Conservation (phyloP, 2,888 invertebrate species). For the Pimpla rufipes region DNA sequence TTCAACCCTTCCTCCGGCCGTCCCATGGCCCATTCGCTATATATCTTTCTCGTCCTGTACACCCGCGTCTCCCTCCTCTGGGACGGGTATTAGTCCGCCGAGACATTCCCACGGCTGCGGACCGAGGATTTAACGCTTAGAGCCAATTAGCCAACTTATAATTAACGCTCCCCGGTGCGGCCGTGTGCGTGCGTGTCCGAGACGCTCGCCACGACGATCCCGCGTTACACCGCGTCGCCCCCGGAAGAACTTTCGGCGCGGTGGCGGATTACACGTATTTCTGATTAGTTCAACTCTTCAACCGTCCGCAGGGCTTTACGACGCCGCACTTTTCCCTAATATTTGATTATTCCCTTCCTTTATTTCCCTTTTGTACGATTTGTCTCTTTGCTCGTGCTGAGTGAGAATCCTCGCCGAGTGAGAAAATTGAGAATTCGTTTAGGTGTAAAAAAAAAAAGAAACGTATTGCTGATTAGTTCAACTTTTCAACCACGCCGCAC, state of each 20-base stretch:
- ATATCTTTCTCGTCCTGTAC: slow-evolving; percentile 26
- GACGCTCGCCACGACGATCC: slow-evolving; percentile 23
- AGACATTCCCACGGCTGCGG: slow-evolving; percentile 48
- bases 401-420: no score
- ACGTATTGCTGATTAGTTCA: no score
- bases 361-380: no score
- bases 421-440: no score
- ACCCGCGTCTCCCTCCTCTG: slow-evolving; percentile 1
- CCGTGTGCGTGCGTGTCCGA: slow-evolving; percentile 35
- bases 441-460: no score
- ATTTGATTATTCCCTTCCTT: neutral
- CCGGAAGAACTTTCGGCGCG: slow-evolving; percentile 47
- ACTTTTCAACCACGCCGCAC: no score
- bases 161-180: slow-evolving; percentile 73
- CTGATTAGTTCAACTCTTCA: slow-evolving; percentile 57
- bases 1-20: slow-evolving; percentile 30
- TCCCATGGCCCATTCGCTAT: slow-evolving; percentile 16
- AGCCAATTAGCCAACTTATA: slow-evolving; percentile 81
- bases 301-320: slow-evolving; percentile 15
- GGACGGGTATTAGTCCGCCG: slow-evolving; percentile 50
- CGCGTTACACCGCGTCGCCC: slow-evolving; percentile 29
- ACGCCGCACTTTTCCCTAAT: slow-evolving; percentile 9
- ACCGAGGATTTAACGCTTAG: slow-evolving; percentile 67
- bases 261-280: slow-evolving; percentile 59
- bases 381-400: no score